Evolutionary conservation across 2,888 invertebrate genomes (phyloP).

Genomic region (Bugula neritina): DNA sequence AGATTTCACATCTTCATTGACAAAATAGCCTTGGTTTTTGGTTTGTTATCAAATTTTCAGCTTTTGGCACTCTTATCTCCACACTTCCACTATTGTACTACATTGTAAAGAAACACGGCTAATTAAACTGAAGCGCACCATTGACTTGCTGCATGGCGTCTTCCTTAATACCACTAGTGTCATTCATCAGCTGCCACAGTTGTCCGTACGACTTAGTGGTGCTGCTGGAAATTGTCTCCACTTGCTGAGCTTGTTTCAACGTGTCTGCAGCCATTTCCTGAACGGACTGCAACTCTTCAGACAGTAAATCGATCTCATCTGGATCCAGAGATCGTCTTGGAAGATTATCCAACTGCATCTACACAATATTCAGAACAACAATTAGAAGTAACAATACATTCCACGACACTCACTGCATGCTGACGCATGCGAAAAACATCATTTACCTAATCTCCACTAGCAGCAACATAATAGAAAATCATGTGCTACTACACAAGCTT

Average conservation of each 20-base stretch:
- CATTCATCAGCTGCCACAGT: background rate
- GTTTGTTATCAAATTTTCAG: too few species aligned
- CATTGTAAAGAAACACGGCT: too few species aligned
- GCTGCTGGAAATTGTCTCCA: constrained; percentile 30
- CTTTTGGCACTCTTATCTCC: too few species aligned
- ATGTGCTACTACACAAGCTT: too few species aligned
- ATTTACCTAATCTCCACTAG: too few species aligned
- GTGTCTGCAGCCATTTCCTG: background rate
- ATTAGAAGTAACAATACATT: background rate
- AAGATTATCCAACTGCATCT: background rate
- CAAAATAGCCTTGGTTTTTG: too few species aligned
- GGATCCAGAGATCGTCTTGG: background rate
- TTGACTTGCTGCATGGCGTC: background rate
- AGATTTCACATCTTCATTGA: too few species aligned
- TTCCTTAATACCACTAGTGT: background rate
- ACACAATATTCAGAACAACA: background rate
- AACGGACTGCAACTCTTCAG: background rate
- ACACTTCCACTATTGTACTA: too few species aligned
- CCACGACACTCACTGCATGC: background rate
- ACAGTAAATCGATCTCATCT: background rate
- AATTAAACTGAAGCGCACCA: too few species aligned
- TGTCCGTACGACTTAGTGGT: background rate
- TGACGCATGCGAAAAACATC: too few species aligned
- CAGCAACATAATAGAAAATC: too few species aligned
- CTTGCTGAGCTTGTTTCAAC: constrained; percentile 30